phyloP scores from a whole-genome alignment of 2,888 invertebrate genomes.

The Linnaemya tessellans region DNA sequence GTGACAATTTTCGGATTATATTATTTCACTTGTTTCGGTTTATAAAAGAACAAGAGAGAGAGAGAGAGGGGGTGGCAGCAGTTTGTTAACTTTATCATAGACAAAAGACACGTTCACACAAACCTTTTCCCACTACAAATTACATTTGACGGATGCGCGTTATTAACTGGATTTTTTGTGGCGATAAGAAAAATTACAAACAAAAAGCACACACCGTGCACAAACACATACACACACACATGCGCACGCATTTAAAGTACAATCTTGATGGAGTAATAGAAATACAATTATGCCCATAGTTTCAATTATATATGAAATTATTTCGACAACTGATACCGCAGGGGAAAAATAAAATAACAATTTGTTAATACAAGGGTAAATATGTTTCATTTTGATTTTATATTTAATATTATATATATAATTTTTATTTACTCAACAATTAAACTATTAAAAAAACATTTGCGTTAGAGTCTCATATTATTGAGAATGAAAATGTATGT shows the following conservation, averaged over 20 bases:
- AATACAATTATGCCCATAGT: neutral
- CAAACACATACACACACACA: neutral
- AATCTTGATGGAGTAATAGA: conserved; percentile 9
- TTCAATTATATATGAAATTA: neutral
- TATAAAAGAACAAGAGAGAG: conserved; percentile 24
- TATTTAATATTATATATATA: too few species aligned
- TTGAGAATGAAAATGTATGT: too few species aligned
- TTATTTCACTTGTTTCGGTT: conserved; percentile 1
- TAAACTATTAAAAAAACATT: neutral
- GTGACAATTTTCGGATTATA: conserved; percentile 66
- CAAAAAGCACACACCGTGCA: neutral
- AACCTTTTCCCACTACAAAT: conserved; percentile 71
- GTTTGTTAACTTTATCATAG: conserved; percentile 30
- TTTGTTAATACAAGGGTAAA: too few species aligned
- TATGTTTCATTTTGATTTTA: too few species aligned
- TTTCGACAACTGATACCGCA: too few species aligned
- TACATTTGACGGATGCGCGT: conserved; percentile 80
- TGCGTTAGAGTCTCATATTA: too few species aligned
- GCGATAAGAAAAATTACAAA: conserved; percentile 14
- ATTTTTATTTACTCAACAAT: too few species aligned
- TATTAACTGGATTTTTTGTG: conserved; percentile 80
- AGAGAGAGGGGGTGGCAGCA: conserved; percentile 34
- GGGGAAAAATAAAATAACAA: too few species aligned
- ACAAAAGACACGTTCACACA: neutral
- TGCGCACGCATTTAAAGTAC: neutral